phyloP scores from a whole-genome alignment of 2,113 vertebrate genomes.

The Tyto alba region DNA sequence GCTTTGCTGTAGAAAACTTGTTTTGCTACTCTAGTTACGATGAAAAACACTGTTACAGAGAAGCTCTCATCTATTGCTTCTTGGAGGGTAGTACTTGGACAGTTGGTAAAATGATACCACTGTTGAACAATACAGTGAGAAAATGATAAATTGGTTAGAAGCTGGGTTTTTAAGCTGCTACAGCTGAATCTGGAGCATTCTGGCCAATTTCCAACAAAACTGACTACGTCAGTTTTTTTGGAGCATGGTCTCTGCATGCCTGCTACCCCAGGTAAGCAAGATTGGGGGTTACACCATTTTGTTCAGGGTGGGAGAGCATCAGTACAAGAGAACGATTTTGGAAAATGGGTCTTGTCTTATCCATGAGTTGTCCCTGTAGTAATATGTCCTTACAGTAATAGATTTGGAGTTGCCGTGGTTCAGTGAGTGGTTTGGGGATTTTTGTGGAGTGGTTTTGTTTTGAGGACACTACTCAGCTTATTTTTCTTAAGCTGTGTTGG shows the following conservation, averaged over 20 bases:
- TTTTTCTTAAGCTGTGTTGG: neutral
- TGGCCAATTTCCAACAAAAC: neutral
- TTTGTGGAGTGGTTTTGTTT: neutral
- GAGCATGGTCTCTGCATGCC: neutral
- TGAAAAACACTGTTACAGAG: neutral
- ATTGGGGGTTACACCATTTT: neutral
- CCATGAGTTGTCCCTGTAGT: neutral
- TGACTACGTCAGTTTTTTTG: neutral
- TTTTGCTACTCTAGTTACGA: neutral
- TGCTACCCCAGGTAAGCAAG: neutral
- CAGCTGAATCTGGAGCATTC: neutral
- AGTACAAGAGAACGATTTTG: neutral
- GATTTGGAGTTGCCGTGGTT: neutral
- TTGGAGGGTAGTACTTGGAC: neutral
- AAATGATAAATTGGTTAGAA: neutral
- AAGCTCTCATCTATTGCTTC: neutral
- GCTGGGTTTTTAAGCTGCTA: neutral
- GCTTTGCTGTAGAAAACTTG: neutral
- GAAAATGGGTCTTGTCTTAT: neutral
- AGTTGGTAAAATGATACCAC: neutral
- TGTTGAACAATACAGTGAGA: neutral
- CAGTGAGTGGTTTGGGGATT: neutral
- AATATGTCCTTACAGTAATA: neutral
- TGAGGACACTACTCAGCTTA: neutral
- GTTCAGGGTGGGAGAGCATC: neutral